These are phyloP conservation scores for Graptemys geographica DNA, from an alignment of 2,797 vertebrate species.

Conservation along the genomic window DNA sequence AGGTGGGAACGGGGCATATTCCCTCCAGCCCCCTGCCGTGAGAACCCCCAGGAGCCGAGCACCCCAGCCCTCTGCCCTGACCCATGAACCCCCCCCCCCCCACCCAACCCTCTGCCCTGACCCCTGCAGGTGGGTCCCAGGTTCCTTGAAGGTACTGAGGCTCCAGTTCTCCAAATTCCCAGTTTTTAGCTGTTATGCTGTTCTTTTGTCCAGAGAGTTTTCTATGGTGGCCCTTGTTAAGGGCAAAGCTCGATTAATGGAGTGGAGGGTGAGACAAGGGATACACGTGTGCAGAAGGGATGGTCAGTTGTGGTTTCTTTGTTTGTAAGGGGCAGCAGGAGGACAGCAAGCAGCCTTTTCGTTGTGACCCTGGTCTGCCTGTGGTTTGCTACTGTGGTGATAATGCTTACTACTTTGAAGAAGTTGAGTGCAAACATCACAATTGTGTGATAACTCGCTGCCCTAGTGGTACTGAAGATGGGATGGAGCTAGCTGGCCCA, in stretches of 20 bases:
- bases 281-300: not conserved
- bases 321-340: not conserved
- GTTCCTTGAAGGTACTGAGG: not conserved
- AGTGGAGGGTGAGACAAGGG: not conserved
- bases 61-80: no score
- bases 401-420: accelerated
- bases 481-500: not conserved
- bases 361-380: no score
- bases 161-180: not conserved
- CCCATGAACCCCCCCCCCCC: no score
- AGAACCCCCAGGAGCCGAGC: no score
- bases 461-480: not conserved
- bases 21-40: no score
- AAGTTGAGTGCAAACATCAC: not conserved
- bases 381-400: not conserved
- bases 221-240: not conserved
- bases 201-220: not conserved
- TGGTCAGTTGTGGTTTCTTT: not conserved
- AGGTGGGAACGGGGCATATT: no score
- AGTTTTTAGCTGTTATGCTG: not conserved
- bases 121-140: not conserved
- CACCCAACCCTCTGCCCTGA: no score
- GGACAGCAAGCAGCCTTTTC: not conserved
- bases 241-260: not conserved
- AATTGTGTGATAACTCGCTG: not conserved